A percentile compares a stretch with the other conserved stretches of the same genome.
phyloP scores from a whole-genome alignment of 2,888 invertebrate species.

The Nomada fucata region DNA sequence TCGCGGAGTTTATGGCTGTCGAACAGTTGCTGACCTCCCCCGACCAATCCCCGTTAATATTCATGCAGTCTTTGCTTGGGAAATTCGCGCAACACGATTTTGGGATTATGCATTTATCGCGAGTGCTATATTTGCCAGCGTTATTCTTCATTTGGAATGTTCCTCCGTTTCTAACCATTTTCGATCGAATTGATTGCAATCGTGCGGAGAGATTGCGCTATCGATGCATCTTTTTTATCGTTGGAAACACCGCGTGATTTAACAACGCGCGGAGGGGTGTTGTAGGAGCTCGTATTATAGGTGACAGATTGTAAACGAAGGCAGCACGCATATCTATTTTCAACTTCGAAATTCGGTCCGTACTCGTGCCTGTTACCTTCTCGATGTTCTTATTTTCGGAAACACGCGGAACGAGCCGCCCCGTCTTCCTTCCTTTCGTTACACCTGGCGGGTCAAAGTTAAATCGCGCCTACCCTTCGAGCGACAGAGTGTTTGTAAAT shows the following conservation, averaged over 20 bases:
- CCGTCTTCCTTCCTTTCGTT: constrained; percentile 17
- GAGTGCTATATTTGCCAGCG: neutral
- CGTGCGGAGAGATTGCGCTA: too few relatives aligned
- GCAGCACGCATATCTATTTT: neutral
- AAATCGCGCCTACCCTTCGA: constrained; percentile 40
- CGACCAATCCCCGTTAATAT: neutral
- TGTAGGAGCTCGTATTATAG: too few relatives aligned
- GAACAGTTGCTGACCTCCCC: neutral
- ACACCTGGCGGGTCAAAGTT: constrained; percentile 59
- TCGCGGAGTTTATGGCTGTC: constrained; percentile 7
- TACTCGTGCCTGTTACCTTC: neutral
- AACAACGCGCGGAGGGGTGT: too few relatives aligned
- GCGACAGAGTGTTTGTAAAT: constrained; percentile 32
- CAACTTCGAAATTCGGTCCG: constrained; percentile 3
- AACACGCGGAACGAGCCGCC: constrained; percentile 1
- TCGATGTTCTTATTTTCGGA: constrained; percentile 13
- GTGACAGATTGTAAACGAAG: neutral
- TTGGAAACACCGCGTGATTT: too few relatives aligned
- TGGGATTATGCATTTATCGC: neutral
- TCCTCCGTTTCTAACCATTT: too few relatives aligned
- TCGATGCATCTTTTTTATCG: too few relatives aligned
- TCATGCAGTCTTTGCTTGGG: neutral
- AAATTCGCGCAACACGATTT: neutral
- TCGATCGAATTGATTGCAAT: too few relatives aligned
- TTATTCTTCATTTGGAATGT: too few relatives aligned